Evolutionary conservation across 2,888 invertebrate species (phyloP), one percentile per base, ranked within the genome.

Genomic region (Torymus auratus): DNA sequence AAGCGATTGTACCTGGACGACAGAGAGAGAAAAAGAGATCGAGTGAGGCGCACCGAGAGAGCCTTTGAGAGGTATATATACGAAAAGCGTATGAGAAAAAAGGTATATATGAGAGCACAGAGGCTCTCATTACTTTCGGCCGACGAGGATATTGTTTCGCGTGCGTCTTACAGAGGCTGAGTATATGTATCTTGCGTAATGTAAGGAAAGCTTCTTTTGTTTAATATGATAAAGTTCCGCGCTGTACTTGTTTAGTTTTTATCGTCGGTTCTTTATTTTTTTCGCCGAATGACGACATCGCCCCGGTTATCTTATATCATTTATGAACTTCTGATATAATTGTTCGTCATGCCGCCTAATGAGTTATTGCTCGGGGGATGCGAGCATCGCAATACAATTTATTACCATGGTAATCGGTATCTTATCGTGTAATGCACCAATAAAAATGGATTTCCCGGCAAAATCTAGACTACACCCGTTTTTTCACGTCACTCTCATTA

Each of bases 1-100:
- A 85, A 82, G 76, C 84, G 83, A 86, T 85, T 85, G 85, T 84
- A 82, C 68, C 56, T n/a, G 60, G 60, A 60, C 61, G 55, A 52
- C 52, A 53, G 20, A 5, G 64, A 64, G 71, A 56, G 81, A 70
- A 68, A 80, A 81, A 82, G 80, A 83, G 83, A 85, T 65, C 53
- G 20, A n/a, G n/a, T 68, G n/a, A 53, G 55, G 41, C 41, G 41
- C 41, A 41, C 41, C 41, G 7, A 41, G 41, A 41, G 41, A 41
- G 41, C 41, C 41, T 41, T 41, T 41, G 28, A 53, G 23, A 50
- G 15, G 28, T 28, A n/a, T n/a, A n/a, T n/a, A n/a, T n/a, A 28
- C 41, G 41, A 62, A 79, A 74, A 83, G 79, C 78, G 74, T 74
- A 76, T 58, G 78, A 41, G 41, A 41, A 41, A 41, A 41, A 41